These are phyloP conservation scores for Prinia subflava DNA, from an alignment of 2,113 vertebrate species.

Conservation along the genomic window DNA sequence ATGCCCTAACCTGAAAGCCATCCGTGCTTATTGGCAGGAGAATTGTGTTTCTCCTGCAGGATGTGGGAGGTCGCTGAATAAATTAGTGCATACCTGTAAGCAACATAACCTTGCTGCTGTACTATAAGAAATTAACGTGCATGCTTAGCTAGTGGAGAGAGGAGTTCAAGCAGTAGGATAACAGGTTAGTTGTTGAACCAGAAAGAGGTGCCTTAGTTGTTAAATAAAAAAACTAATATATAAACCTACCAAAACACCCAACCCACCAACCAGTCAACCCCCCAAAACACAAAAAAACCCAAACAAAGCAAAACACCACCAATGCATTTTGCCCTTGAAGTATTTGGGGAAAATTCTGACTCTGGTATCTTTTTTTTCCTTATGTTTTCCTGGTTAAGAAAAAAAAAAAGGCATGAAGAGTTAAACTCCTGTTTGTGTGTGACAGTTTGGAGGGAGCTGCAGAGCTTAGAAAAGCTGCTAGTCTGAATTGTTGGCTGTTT, in stretches of 20 bases:
- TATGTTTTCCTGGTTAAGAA: not conserved
- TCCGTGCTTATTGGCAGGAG: not conserved
- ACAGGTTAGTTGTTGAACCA: not conserved
- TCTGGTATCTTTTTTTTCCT: not conserved
- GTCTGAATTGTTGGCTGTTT: not conserved
- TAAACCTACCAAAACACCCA: not conserved
- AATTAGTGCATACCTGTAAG: conserved; percentile 4
- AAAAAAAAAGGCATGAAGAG: not conserved
- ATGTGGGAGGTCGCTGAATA: not conserved
- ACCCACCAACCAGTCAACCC: not conserved
- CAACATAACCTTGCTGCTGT: not conserved
- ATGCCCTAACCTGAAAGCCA: not conserved
- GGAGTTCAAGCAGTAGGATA: not conserved
- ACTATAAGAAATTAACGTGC: not conserved
- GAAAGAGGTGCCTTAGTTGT: not conserved
- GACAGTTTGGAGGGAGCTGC: not conserved
- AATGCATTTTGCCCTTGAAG: not conserved
- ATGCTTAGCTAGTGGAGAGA: not conserved
- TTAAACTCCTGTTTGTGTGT: not conserved
- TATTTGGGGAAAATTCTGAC: not conserved
- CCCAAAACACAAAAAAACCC: not conserved
- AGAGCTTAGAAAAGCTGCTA: not conserved
- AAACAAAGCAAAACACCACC: not conserved
- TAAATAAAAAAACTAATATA: not conserved
- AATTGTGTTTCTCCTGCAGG: not conserved